A percentile compares a stretch with the other conserved stretches of the same genome.
phyloP scores from a whole-genome alignment of 2,797 vertebrate species.

The Myotis vivesi region DNA sequence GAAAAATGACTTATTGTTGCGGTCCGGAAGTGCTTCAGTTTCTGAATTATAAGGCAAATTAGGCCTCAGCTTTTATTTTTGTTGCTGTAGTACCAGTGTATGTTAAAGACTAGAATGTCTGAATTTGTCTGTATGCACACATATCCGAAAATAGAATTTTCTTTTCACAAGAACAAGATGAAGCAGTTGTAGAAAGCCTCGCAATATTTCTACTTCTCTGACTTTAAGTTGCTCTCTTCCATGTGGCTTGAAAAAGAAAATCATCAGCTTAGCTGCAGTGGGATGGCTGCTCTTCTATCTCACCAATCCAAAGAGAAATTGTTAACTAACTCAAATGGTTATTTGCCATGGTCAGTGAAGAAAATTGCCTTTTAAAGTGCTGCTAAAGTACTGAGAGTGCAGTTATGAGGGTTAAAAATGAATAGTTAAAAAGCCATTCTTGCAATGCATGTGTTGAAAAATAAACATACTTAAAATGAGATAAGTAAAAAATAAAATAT shows the following conservation, averaged over 20 bases:
- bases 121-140: constrained; percentile 1
- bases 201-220: background rate
- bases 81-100: background rate
- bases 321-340: constrained; percentile 21
- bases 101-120: constrained; percentile 7
- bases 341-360: constrained; percentile 1
- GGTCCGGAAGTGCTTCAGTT: constrained; percentile 31
- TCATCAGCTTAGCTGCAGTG: background rate
- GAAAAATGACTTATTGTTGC: constrained; percentile 55
- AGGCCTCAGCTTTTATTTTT: constrained; percentile 48
- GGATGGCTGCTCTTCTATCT: background rate
- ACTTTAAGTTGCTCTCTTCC: constrained; percentile 14
- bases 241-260: constrained; percentile 33
- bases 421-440: background rate
- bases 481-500: constrained; percentile 36
- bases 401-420: background rate
- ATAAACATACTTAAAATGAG: constrained; percentile 29
- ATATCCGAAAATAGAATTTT: constrained; percentile 13
- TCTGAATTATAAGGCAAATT: constrained; percentile 62
- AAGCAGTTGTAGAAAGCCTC: background rate
- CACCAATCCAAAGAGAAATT: background rate
- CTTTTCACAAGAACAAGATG: background rate
- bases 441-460: background rate
- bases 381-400: background rate
- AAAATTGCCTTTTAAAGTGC: background rate